These are phyloP conservation scores for Perca schrenkii DNA, from an alignment of 2,113 vertebrate species.

Conservation along the genomic window DNA sequence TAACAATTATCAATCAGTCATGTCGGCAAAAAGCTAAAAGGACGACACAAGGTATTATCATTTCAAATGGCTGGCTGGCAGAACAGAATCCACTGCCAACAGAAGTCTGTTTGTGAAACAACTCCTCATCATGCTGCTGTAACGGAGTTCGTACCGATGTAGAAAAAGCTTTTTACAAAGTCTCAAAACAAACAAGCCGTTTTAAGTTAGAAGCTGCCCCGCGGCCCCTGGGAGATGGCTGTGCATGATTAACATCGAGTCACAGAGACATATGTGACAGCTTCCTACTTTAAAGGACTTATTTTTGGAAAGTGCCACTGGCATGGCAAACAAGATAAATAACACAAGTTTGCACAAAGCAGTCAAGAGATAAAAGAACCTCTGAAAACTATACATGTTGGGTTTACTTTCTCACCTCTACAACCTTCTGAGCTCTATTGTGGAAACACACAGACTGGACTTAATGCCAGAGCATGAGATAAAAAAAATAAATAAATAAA, in stretches of 20 bases:
- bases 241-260: constrained; percentile 59
- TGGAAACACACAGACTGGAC: constrained; percentile 21
- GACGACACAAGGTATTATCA: constrained; percentile 53
- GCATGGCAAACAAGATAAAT: constrained; percentile 61
- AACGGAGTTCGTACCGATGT: constrained; percentile 57
- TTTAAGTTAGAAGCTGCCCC: constrained; percentile 54
- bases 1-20: constrained; percentile 46
- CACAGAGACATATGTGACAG: constrained; percentile 59
- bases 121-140: constrained; percentile 38
- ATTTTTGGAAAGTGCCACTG: constrained; percentile 69
- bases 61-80: constrained; percentile 56
- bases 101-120: constrained; percentile 54
- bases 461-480: neutral
- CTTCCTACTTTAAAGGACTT: constrained; percentile 63
- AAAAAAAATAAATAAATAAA: neutral
- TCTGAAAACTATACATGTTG: constrained; percentile 22
- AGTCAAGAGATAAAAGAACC: constrained; percentile 34
- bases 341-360: constrained; percentile 48
- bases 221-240: constrained; percentile 42
- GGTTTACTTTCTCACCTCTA: constrained; percentile 29
- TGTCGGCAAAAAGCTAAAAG: constrained; percentile 56
- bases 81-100: constrained; percentile 38
- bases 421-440: constrained; percentile 16
- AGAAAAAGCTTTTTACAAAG: constrained; percentile 46
- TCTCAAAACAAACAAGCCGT: constrained; percentile 64